A percentile compares a stretch with the other conserved stretches of the same genome.
phyloP scores from a whole-genome alignment of 2,113 vertebrate species.

The Colistium nudipinnis region DNA sequence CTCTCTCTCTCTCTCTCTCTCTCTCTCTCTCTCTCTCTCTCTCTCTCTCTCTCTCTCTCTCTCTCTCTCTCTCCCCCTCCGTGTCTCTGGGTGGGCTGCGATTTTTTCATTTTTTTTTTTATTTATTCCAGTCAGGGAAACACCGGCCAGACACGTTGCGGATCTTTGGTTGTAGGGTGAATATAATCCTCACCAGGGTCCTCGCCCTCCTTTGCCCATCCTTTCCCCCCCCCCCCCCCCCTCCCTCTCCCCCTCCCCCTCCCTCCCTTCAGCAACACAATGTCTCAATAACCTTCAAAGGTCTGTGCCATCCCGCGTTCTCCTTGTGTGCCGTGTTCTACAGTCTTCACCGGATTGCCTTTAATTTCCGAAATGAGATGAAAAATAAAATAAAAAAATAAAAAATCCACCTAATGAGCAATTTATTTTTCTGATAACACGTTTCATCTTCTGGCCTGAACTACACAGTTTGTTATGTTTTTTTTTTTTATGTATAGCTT shows the following conservation, averaged over 20 bases:
- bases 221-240: background rate
- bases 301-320: conserved; percentile 33
- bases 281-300: conserved; percentile 67
- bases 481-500: background rate
- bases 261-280: conserved; percentile 16
- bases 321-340: conserved; percentile 33
- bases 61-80: no score
- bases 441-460: background rate
- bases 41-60: no score
- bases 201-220: background rate
- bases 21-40: no score
- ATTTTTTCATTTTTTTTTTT: no score
- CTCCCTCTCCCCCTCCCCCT: background rate
- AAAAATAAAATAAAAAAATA: conserved; percentile 32
- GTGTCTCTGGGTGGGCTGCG: background rate
- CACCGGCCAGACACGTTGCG: background rate
- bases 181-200: conserved; percentile 34
- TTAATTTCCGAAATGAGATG: conserved; percentile 65
- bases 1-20: no score
- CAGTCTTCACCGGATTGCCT: conserved; percentile 60
- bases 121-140: conserved; percentile 42
- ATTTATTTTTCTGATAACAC: background rate
- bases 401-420: conserved; percentile 26
- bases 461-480: background rate
- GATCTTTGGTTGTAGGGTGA: conserved; percentile 45